Base-by-base conservation (phyloP, 2,888 invertebrate species). In the Heterodera filipjevi region DNA sequence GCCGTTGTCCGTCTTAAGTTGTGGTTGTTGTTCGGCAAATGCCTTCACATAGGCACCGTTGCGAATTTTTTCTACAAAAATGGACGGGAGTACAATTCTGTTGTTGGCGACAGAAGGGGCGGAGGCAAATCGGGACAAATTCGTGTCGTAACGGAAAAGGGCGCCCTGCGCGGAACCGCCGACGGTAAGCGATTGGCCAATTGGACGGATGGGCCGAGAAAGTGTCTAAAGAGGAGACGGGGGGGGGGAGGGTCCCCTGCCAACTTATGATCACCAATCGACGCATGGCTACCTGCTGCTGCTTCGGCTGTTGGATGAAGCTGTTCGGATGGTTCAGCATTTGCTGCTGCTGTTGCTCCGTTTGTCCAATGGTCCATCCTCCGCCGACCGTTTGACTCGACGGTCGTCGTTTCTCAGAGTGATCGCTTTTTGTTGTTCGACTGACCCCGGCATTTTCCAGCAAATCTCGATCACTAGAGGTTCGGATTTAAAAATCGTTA, bases 101-200 rank as follows among this genome's bases (percentile, higher is more conserved):
- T 44, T 72, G n/a, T 44, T 72, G n/a, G 30, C 64, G 33, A 27
- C 30, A 16, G 59, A n/a, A 16, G 16, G 6, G 27, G 33, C 64
- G 10, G 46, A 32, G n/a, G 80, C 70, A 46, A 76, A 80, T 5
- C 80, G 80, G 27, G 75, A 46, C 46, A 80, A 46, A 35, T 77
- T 33, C 30, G 80, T 80, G 12, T 75, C 80, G 35, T 77, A 80
- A n/a, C 53, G 44, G 39, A 30, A 66, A 35, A 80, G 77, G 39
- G 39, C 39, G 33, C 35, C 76, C 10, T 66, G 32, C 46, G 39
- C 39, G 30, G 66, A 8, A 5, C n/a, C 32, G 27, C 3, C 27
- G 64, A 22, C 70, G 44, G 64, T 33, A 35, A 73, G 35, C 8
- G 73, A 35, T 22, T 68, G 68, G 33, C 10, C 12, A 35, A 68